Percentiles rank a stretch among this genome's conserved stretches.
Evolutionary conservation across 2,113 vertebrate genomes (phyloP).

Genomic region (Tetrax tetrax): DNA sequence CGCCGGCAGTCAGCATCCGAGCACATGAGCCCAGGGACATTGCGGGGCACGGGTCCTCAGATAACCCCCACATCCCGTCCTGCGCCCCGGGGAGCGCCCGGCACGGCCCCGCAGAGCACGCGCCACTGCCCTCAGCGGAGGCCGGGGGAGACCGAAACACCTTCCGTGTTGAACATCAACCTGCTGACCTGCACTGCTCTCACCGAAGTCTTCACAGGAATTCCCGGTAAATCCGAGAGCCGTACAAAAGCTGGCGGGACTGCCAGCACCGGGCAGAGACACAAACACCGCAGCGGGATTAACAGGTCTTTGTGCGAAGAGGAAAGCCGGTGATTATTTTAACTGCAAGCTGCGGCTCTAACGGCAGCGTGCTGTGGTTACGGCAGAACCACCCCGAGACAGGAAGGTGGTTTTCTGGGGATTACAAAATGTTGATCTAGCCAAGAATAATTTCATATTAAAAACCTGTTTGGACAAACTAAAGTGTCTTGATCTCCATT

Average conservation of each 20-base stretch:
- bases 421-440: fast-evolving
- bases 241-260: fast-evolving
- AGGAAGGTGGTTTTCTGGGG: no score
- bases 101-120: fast-evolving
- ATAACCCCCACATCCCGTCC: background rate
- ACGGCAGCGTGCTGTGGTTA: fast-evolving
- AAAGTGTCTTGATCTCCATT: background rate
- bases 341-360: background rate
- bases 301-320: background rate
- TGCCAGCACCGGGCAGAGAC: background rate
- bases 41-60: background rate
- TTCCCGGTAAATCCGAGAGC: background rate
- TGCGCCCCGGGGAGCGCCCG: fast-evolving
- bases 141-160: background rate
- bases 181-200: background rate
- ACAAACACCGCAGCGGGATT: fast-evolving
- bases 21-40: background rate
- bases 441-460: background rate
- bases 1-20: background rate
- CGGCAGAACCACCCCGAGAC: background rate
- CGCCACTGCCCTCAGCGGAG: background rate
- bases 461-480: background rate
- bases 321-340: background rate
- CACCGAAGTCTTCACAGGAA: fast-evolving
- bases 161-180: background rate